Evolutionary conservation across 2,797 vertebrate genomes (phyloP).

Genomic region (Rhincodon typus): DNA sequence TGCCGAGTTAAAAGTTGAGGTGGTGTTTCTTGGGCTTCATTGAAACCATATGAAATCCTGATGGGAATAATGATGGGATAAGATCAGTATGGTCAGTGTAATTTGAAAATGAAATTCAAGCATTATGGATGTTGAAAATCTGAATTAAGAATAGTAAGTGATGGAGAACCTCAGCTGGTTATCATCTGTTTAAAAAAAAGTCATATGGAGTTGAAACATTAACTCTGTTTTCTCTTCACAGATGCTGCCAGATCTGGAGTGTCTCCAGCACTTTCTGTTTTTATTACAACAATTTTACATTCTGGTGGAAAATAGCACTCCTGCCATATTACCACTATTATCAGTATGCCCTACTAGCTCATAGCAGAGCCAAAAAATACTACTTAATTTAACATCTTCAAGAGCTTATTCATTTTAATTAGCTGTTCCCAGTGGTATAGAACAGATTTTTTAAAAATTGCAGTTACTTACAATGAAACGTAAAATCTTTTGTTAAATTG

Average conservation of each 20-base stretch:
- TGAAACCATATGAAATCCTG: neutral
- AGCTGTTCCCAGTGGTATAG: neutral
- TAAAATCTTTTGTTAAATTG: conserved; percentile 10
- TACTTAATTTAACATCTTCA: neutral
- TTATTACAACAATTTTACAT: neutral
- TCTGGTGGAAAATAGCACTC: neutral
- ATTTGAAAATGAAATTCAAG: neutral
- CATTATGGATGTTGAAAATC: too few relatives aligned
- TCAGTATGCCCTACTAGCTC: neutral
- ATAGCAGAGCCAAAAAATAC: neutral
- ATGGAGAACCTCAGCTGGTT: too few relatives aligned
- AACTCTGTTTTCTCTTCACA: too few relatives aligned
- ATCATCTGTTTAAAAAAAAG: too few relatives aligned
- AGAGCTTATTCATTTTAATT: conserved; percentile 17
- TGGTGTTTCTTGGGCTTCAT: neutral
- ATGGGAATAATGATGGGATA: neutral
- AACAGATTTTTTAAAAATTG: neutral
- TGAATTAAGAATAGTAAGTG: too few relatives aligned
- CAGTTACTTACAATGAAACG: neutral
- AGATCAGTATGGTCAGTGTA: neutral
- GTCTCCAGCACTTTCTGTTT: too few relatives aligned
- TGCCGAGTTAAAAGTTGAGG: neutral
- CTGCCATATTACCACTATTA: neutral
- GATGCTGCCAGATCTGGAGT: too few relatives aligned
- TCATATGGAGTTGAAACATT: too few relatives aligned